Evolutionary conservation across 2,797 vertebrate genomes (phyloP), one percentile per base, ranked within the genome.

Genomic region (Potorous gilbertii): DNA sequence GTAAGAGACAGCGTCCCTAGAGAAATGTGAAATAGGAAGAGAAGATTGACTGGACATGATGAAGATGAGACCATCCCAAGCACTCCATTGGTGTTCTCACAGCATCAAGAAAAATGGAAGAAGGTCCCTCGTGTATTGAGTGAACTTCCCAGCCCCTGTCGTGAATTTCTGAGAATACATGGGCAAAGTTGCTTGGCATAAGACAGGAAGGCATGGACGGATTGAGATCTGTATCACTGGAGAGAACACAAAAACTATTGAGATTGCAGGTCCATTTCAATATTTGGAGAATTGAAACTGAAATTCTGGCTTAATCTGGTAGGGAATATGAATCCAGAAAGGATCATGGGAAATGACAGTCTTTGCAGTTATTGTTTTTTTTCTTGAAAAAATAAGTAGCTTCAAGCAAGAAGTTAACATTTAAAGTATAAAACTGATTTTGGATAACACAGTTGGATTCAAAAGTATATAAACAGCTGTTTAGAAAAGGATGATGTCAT

Each of bases 321-420:
- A 95, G 97, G 97, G 96, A 93, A 91, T 54, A 52, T 93, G 92
- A 87, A 55, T 55, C 93, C 97, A 96, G 96, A 95, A 94, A 95
- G 54, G 87, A 95, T 91, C 96, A 56, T 90, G 90, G 94, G 96
- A 94, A 95, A 96, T 59, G 66, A 92, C 96, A 96, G 56, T 95
- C 96, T 94, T 97, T 95, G 95, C 97, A 97, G 96, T 97, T 97
- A 95, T 97, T 96, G 95, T 95, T 96, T 97, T 96, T 95, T 95
- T 96, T 97, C 97, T 97, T 97, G 95, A 97, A 98, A 98, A 97
- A 97, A 97, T 97, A 21, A 98, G 95, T 96, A 94, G 91, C 96
- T 97, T 98, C 96, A 93, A 95, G 95, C 96, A 92, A 95, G 55
- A 97, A 98, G 97, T 97, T 97, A 96, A 96, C 93, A 97, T 90